Base-by-base conservation (phyloP, 2,888 invertebrate genomes). In the Pantelozetes paolii region DNA sequence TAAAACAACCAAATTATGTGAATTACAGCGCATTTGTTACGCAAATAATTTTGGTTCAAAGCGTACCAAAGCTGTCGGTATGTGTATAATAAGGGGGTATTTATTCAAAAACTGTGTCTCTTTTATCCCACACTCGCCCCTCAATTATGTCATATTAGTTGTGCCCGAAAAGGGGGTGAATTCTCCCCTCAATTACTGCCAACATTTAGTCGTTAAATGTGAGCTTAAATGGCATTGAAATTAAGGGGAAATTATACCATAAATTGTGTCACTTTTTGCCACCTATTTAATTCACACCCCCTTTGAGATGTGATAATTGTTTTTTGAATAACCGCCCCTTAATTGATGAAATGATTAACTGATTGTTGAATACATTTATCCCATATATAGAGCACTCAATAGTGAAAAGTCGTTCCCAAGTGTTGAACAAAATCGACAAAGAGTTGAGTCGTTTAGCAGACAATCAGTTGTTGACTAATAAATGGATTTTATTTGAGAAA, bases 11-110 rank as follows among this genome's bases (percentile, higher is more conserved):
- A 88, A 90, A 75, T 85, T 94, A 77, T 94, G 94, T 82, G 96
- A 97, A 83, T 84, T 97, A 42, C 94, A 96, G 82, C 86, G 96
- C 80, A 90, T 96, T 76, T 93, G 94, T 81, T 95, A 94, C 82
- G 92, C 92, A 15, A 88, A 89, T 73, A 78, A 78, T 50, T 71
- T 72, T 26, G 94, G 93, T 1, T 89, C 90, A 48, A 84, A 86
- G 45, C 85, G 94, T 78, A 87, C 89, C 0, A 84, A 87, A 75
- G 87, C 86, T 79, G 89, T 94, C 48, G 84, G 84, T 84, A 79
- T 76, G 78, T 77, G 5, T 20, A 48, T 40, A 40, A 40, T 40
- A 9, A 6, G 40, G 40, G 40, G 13, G 40, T 9, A 40, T 9
- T 40, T 6, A 40, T 13, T 40, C 40, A n/a, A n/a, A n/a, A n/a